A percentile compares a stretch with the other conserved stretches of the same genome.
These are phyloP conservation scores for Scolanthus callimorphus DNA, from an alignment of 92 coral and sea anemone genomes.

Conservation along the genomic window DNA sequence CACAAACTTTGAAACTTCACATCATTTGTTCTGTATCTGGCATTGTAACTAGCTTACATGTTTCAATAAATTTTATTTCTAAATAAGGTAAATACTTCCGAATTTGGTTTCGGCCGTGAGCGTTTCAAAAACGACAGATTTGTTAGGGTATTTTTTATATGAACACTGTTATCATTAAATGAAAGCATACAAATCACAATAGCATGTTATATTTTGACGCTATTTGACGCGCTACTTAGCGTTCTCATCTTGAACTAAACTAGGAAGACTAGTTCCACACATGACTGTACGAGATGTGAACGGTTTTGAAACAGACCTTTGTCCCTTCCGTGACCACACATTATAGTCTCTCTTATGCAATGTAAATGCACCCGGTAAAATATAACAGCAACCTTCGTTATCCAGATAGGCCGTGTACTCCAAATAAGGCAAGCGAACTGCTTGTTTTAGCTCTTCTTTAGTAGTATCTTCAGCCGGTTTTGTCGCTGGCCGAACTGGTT, in stretches of 20 bases:
- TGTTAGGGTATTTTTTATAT: too few relatives aligned
- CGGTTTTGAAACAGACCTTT: background rate
- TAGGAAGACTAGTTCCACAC: conserved; percentile 16
- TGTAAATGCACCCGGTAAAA: conserved; percentile 47
- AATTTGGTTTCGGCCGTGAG: too few relatives aligned
- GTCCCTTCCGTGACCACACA: conserved; percentile 41
- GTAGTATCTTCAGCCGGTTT: conserved; percentile 1
- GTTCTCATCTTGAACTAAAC: background rate
- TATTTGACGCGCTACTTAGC: background rate
- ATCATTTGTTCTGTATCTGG: too few relatives aligned
- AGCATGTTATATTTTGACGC: too few relatives aligned
- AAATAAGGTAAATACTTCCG: too few relatives aligned
- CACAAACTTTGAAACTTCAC: too few relatives aligned
- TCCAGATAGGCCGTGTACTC: conserved; percentile 48
- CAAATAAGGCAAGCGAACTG: conserved; percentile 2
- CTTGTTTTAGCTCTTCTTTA: background rate
- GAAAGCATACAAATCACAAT: too few relatives aligned
- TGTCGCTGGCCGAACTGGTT: background rate
- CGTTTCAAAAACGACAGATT: too few relatives aligned
- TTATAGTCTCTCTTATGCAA: conserved; percentile 41
- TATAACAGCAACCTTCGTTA: conserved; percentile 28
- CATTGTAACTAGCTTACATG: too few relatives aligned
- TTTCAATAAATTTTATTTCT: too few relatives aligned
- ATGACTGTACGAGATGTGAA: conserved; percentile 1
- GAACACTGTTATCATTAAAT: too few relatives aligned